A percentile compares a stretch with the other conserved stretches of the same genome.
phyloP scores from a whole-genome alignment of 1,140 invertebrate genomes.

The Laupala kohalensis region DNA sequence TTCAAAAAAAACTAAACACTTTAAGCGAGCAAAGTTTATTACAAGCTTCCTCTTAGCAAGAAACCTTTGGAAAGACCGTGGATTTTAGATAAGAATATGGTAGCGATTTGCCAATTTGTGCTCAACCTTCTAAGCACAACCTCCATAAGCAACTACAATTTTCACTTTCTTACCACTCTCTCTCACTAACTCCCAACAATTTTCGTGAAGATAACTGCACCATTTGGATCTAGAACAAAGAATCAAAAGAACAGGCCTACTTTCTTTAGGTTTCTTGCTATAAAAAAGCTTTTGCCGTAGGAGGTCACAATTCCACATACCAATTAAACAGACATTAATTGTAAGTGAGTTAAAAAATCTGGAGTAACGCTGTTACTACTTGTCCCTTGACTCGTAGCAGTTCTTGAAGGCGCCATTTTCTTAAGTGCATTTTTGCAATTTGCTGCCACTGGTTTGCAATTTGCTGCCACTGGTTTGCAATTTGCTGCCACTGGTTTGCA shows the following conservation, averaged over 20 bases:
- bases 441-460: too few relatives aligned
- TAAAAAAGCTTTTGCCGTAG: slow-evolving; percentile 12
- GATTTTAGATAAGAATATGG: slow-evolving; percentile 30
- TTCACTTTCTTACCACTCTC: not conserved
- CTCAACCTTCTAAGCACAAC: slow-evolving; percentile 13
- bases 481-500: too few relatives aligned
- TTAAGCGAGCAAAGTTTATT: slow-evolving; percentile 24
- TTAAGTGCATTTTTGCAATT: too few relatives aligned
- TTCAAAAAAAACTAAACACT: slow-evolving; percentile 26
- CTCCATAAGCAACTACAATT: slow-evolving; percentile 5
- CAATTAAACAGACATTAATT: too few relatives aligned
- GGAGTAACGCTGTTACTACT: too few relatives aligned
- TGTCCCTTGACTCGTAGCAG: too few relatives aligned
- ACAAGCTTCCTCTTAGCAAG: slow-evolving; percentile 16
- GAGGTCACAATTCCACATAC: too few relatives aligned
- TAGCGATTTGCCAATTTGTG: slow-evolving; percentile 28
- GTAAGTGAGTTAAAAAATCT: too few relatives aligned
- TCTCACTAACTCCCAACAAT: not conserved
- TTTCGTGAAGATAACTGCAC: slow-evolving; percentile 1
- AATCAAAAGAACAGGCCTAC: slow-evolving; percentile 6
- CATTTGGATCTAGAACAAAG: slow-evolving; percentile 7
- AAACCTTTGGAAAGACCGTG: slow-evolving; percentile 24
- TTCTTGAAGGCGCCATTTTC: too few relatives aligned
- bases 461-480: too few relatives aligned
- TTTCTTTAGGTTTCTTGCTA: not conserved